Evolutionary conservation across 2,113 vertebrate genomes (phyloP).

Genomic region (Silurus glanis): DNA sequence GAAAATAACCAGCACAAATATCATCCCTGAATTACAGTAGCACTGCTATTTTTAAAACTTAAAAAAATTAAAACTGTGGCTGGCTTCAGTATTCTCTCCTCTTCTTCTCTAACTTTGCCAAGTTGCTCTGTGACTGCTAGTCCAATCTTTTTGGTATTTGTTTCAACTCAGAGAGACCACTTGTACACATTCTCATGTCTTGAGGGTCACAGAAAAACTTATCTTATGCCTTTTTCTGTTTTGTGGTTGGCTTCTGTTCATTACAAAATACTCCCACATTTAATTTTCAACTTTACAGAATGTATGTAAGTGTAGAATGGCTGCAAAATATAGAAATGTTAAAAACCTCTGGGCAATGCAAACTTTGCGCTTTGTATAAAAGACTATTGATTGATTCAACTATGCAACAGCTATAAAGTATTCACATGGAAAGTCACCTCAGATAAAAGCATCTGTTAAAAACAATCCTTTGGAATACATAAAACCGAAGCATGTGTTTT

Average conservation of each 20-base stretch:
- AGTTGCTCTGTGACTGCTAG: not conserved
- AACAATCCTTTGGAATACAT: not conserved
- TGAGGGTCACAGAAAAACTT: not conserved
- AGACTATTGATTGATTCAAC: not conserved
- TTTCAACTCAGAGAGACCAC: not conserved
- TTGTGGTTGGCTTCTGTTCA: not conserved
- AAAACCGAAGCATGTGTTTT: not conserved
- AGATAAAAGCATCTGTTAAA: not conserved
- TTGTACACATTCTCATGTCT: not conserved
- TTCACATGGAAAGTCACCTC: not conserved
- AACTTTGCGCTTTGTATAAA: not conserved
- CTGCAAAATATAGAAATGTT: not conserved
- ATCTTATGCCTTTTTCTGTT: not conserved
- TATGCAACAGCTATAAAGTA: not conserved
- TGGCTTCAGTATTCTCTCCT: not conserved
- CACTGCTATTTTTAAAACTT: not conserved
- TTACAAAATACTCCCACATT: not conserved
- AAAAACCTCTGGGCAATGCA: not conserved
- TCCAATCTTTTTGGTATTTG: not conserved
- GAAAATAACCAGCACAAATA: conserved; percentile 1
- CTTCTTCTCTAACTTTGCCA: not conserved
- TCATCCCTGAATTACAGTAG: not conserved
- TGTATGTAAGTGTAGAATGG: not conserved
- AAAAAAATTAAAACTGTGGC: not conserved
- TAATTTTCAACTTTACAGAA: not conserved